Percentiles rank a stretch among this genome's conserved stretches.
Evolutionary conservation across 2,888 invertebrate species (phyloP).

Genomic region (Chelonus formosanus): DNA sequence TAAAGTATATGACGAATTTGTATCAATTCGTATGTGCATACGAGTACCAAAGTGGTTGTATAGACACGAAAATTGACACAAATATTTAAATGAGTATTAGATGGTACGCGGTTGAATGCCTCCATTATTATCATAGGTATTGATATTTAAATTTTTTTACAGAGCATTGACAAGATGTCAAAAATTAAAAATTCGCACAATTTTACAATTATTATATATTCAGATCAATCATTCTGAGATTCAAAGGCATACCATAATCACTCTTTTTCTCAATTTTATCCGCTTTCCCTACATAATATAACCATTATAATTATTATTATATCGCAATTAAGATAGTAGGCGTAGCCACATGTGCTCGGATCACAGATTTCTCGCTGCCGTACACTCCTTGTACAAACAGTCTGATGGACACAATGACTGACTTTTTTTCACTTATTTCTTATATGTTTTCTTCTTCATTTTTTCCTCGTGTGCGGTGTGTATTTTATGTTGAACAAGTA

Average conservation of each 20-base stretch:
- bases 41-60: background rate
- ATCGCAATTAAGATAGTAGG: slow-evolving; percentile 63
- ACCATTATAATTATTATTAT: slow-evolving; percentile 46
- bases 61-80: slow-evolving; percentile 7
- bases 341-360: slow-evolving; percentile 64
- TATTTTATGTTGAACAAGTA: too few relatives aligned
- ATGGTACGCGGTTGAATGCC: slow-evolving; percentile 14
- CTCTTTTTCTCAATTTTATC: slow-evolving; percentile 20
- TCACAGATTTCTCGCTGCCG: slow-evolving; percentile 65
- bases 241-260: slow-evolving; percentile 9
- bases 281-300: slow-evolving; percentile 56
- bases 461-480: slow-evolving; percentile 5
- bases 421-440: slow-evolving; percentile 39
- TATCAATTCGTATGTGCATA: background rate
- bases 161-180: background rate
- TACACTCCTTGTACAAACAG: slow-evolving; percentile 58
- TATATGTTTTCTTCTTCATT: slow-evolving; percentile 25
- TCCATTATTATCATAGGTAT: background rate
- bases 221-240: background rate
- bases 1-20: slow-evolving; percentile 35
- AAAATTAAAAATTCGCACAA: slow-evolving; percentile 36
- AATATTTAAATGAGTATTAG: slow-evolving; percentile 2
- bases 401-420: slow-evolving; percentile 64
- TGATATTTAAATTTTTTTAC: background rate
- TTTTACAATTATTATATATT: background rate